Conservation (phyloP, 1,140 invertebrate species). For the Drosophila elegans region DNA sequence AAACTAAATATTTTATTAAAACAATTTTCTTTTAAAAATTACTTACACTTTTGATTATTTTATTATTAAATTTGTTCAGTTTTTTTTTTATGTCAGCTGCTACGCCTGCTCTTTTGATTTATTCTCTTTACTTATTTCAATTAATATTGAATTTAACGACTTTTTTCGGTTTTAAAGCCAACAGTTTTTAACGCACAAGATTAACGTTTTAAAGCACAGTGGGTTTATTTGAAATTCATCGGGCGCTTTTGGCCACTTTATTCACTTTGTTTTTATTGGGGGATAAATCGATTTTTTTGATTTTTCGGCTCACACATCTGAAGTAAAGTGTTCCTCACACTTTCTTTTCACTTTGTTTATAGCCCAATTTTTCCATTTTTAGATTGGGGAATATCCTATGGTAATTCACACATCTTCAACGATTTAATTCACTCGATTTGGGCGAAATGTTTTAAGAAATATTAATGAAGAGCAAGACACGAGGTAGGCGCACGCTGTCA, state of each 20-base stretch:
- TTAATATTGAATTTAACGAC: slow-evolving; percentile 1
- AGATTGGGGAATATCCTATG: background rate
- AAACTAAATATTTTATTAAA: slow-evolving; percentile 9
- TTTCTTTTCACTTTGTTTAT: background rate
- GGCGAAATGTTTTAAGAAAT: slow-evolving; percentile 39
- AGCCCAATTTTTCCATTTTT: slow-evolving; percentile 6
- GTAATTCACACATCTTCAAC: slow-evolving; percentile 25
- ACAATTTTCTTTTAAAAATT: background rate
- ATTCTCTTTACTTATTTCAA: background rate
- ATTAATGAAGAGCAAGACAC: slow-evolving; percentile 51
- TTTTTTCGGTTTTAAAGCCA: background rate
- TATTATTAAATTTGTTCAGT: background rate
- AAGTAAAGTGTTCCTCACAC: slow-evolving; percentile 26
- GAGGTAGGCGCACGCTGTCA: slow-evolving; percentile 72
- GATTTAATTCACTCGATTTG: slow-evolving; percentile 29
- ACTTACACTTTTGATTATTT: slow-evolving; percentile 36
- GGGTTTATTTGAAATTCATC: slow-evolving; percentile 10
- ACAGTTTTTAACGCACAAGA: slow-evolving; percentile 2
- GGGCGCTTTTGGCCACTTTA: slow-evolving; percentile 32
- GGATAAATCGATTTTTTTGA: slow-evolving; percentile 78
- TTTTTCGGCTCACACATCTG: slow-evolving; percentile 45
- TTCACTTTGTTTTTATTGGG: slow-evolving; percentile 76
- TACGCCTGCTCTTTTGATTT: slow-evolving; percentile 8
- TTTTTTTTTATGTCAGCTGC: slow-evolving; percentile 3
- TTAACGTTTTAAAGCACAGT: slow-evolving; percentile 1